phyloP scores from a whole-genome alignment of 2,113 vertebrate genomes.

The Hyla sarda region DNA sequence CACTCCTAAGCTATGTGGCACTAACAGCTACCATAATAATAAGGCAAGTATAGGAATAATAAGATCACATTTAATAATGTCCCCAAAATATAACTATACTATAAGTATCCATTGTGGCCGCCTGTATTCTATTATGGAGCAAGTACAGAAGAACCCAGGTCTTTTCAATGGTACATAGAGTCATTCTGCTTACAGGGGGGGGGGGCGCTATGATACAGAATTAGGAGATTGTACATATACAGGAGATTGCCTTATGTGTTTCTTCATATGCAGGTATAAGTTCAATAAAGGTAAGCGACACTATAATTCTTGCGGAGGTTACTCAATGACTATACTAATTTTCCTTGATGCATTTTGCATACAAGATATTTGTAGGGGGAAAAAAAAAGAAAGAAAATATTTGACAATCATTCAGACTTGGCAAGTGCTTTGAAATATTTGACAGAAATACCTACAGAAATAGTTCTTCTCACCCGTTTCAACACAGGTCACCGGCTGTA shows the following conservation, averaged over 20 bases:
- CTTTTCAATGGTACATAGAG: too few species aligned
- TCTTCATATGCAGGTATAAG: not conserved
- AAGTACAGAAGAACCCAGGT: too few species aligned
- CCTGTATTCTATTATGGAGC: too few species aligned
- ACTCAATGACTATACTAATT: not conserved
- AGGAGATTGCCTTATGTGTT: not conserved
- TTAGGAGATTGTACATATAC: not conserved
- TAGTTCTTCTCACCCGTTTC: slow-evolving; percentile 14
- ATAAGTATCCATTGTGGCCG: too few species aligned
- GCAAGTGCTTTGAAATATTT: not conserved
- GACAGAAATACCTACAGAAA: slow-evolving; percentile 12
- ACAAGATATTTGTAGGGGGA: not conserved
- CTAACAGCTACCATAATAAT: too few species aligned
- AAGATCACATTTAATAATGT: too few species aligned
- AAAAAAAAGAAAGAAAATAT: slow-evolving; percentile 24
- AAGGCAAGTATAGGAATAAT: too few species aligned
- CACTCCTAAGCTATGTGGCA: too few species aligned
- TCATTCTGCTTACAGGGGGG: not conserved
- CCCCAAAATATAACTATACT: too few species aligned
- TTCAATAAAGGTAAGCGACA: not conserved
- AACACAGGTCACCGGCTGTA: not conserved
- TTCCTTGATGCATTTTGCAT: not conserved
- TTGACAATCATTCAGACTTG: slow-evolving; percentile 10
- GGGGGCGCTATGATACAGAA: not conserved
- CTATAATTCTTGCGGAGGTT: not conserved